A percentile compares a stretch with the other conserved stretches of the same genome.
Evolutionary conservation across 1,140 invertebrate species (phyloP).

Genomic region (Drosophila equinoxialis): DNA sequence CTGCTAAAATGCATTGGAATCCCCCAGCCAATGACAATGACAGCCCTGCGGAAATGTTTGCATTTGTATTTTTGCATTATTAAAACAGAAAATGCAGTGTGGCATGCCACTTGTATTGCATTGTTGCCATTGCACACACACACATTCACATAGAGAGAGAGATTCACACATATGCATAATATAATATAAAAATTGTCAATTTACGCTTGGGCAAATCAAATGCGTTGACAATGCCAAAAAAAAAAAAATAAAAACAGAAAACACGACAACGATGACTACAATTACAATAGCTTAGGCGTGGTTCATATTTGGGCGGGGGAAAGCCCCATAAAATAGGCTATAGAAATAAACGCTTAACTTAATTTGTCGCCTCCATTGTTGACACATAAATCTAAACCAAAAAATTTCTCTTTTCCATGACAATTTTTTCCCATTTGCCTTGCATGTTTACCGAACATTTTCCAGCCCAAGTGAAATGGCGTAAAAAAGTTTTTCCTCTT

Average conservation of each 20-base stretch:
- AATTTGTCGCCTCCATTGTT: conserved; percentile 71
- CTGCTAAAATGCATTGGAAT: conserved; percentile 22
- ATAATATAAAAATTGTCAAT: conserved; percentile 68
- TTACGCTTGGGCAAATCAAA: conserved; percentile 52
- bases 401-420: conserved; percentile 26
- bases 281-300: conserved; percentile 33
- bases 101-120: conserved; percentile 38
- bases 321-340: conserved; percentile 68
- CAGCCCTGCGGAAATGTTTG: conserved; percentile 73
- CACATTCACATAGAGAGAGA: too few relatives aligned
- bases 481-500: conserved; percentile 65
- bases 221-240: conserved; percentile 62
- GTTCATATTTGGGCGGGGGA: background rate
- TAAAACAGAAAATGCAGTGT: conserved; percentile 78
- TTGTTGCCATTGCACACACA: conserved; percentile 31
- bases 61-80: conserved; percentile 81
- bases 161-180: conserved; percentile 49
- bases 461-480: conserved; percentile 70
- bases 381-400: conserved; percentile 76
- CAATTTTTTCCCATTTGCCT: conserved; percentile 48
- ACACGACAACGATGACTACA: conserved; percentile 28
- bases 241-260: background rate
- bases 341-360: conserved; percentile 72
- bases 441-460: conserved; percentile 76
- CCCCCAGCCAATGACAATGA: conserved; percentile 38